A percentile compares a stretch with the other conserved stretches of the same genome.
phyloP scores from a whole-genome alignment of 35 echinoderm and acorn worm genomes.

The Patiria miniata region DNA sequence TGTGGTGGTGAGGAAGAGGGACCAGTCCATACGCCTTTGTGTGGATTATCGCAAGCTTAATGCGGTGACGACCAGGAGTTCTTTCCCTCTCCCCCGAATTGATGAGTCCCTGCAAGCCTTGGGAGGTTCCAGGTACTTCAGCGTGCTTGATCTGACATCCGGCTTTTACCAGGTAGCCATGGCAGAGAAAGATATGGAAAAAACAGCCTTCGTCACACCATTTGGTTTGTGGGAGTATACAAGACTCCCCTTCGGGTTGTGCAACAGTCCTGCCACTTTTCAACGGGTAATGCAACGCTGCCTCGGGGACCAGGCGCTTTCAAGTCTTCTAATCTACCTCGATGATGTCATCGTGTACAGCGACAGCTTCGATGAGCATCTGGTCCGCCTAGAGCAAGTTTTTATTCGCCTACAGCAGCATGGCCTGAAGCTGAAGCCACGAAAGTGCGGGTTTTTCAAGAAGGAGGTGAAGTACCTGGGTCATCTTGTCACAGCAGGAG shows the following conservation, averaged over 20 bases:
- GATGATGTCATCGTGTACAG: constrained; percentile 36
- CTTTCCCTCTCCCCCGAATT: constrained; percentile 43
- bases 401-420: not conserved
- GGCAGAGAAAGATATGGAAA: constrained; percentile 43
- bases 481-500: not conserved
- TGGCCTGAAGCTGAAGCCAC: constrained; percentile 23
- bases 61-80: constrained; percentile 20
- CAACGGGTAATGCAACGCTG: constrained; percentile 71
- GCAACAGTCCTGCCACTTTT: constrained; percentile 73
- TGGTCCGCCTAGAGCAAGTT: not conserved
- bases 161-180: constrained; percentile 46
- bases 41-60: constrained; percentile 59
- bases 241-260: constrained; percentile 68
- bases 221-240: constrained; percentile 52
- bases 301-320: constrained; percentile 57
- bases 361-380: constrained; percentile 33
- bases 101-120: constrained; percentile 48
- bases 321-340: constrained; percentile 40
- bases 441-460: constrained; percentile 31
- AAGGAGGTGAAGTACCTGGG: constrained; percentile 34
- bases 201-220: constrained; percentile 71
- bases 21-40: constrained; percentile 39
- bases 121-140: constrained; percentile 30
- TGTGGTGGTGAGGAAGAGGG: constrained; percentile 59
- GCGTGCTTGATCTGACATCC: constrained; percentile 20